Evolutionary conservation across 2,888 invertebrate species (phyloP).

Genomic region (Idaea dimidiata): DNA sequence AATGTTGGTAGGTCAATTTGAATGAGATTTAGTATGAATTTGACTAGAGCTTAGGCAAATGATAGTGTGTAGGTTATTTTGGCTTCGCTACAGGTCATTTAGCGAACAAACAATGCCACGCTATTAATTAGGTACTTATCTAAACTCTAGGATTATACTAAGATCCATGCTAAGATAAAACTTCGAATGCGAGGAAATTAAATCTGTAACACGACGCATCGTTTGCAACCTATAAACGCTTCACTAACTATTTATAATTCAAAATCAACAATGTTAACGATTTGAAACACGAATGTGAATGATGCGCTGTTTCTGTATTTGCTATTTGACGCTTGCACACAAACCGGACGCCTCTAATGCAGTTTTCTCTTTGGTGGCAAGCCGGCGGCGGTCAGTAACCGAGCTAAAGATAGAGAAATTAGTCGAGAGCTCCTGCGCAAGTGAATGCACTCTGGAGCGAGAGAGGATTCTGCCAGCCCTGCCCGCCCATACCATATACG

Average conservation of each 20-base stretch:
- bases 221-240: background rate
- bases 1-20: too few species aligned
- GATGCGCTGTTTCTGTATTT: conserved; percentile 22
- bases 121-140: too few species aligned
- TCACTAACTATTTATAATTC: background rate
- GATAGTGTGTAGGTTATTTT: too few species aligned
- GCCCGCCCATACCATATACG: conserved; percentile 68
- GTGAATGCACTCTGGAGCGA: conserved; percentile 61
- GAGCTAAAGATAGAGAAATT: conserved; percentile 80
- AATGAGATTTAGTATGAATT: too few species aligned
- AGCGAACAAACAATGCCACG: too few species aligned
- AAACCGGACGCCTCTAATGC: conserved; percentile 77
- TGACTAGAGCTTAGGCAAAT: too few species aligned
- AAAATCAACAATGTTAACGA: background rate
- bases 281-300: conserved; percentile 16
- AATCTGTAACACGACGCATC: background rate
- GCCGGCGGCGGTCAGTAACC: conserved; percentile 73
- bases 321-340: conserved; percentile 57
- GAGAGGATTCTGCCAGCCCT: conserved; percentile 24
- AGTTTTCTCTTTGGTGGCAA: conserved; percentile 68
- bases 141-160: too few species aligned
- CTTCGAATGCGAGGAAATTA: background rate
- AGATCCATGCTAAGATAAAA: too few species aligned
- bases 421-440: conserved; percentile 63
- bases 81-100: too few species aligned